Evolutionary conservation across 30 jellyfish, hydroid and myxozoan species (phyloP).

Genomic region (Clytia hemisphaerica): DNA sequence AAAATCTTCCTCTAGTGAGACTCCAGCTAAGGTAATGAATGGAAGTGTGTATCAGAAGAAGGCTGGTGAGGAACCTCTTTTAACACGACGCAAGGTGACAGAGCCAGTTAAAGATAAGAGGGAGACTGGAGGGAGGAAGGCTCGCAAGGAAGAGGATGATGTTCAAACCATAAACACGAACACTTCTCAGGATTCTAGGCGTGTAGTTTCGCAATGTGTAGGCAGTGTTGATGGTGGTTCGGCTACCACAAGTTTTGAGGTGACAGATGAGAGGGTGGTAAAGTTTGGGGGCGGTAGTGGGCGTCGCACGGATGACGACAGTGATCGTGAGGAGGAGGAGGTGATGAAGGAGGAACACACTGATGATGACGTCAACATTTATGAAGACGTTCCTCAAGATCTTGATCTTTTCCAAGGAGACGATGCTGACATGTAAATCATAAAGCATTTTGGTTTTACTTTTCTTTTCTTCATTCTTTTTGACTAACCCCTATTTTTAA

Average conservation of each 20-base stretch:
- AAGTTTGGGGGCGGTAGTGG: neutral
- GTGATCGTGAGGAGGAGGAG: neutral
- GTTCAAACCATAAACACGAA: neutral
- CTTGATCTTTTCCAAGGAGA: slow-evolving; percentile 7
- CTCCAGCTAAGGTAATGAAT: no score
- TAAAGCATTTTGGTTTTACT: no score
- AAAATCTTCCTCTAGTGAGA: no score
- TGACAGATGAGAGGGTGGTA: neutral
- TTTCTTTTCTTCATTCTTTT: no score
- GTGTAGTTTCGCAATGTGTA: neutral
- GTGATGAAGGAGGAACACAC: neutral
- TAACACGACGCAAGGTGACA: no score
- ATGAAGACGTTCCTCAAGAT: slow-evolving; percentile 7
- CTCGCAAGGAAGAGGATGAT: slow-evolving; percentile 14
- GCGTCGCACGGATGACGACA: neutral
- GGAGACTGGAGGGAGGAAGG: neutral
- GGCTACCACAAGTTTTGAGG: no score
- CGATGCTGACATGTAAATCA: no score
- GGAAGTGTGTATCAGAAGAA: no score
- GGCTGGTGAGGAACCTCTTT: no score
- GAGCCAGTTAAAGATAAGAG: neutral
- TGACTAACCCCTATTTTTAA: no score
- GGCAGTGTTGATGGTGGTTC: neutral
- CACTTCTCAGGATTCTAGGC: neutral
- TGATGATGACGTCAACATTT: slow-evolving; percentile 29